Evolutionary conservation across 1,140 invertebrate species (phyloP).

Genomic region (Dolichoris vasculosae): DNA sequence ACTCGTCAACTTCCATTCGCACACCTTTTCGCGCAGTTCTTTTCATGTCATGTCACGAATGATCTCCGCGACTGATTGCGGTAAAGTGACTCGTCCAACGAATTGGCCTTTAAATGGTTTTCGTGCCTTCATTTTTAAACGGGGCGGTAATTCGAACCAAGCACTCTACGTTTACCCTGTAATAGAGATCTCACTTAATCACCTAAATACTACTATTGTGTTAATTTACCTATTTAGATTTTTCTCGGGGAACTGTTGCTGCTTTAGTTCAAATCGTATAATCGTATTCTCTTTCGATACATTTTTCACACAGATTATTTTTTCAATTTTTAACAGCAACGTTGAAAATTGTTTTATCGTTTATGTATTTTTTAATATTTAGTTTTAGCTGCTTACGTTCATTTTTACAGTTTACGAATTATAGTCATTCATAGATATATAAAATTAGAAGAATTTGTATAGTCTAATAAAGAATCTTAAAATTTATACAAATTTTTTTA

Average conservation of each 20-base stretch:
- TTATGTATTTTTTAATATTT: no score
- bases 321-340: no score
- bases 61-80: conserved; percentile 3
- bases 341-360: no score
- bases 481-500: no score
- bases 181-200: background rate
- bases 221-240: background rate
- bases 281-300: background rate
- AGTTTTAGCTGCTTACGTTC: no score
- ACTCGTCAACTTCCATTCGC: background rate
- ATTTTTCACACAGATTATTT: no score
- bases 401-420: no score
- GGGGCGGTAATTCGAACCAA: background rate
- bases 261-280: background rate
- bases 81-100: background rate
- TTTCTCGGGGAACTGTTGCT: background rate
- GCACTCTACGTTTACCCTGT: background rate
- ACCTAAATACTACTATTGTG: background rate
- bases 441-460: no score
- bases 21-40: background rate
- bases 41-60: background rate
- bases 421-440: no score
- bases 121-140: conserved; percentile 35
- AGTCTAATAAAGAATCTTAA: no score
- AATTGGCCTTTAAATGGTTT: conserved; percentile 45